These are phyloP conservation scores for Poeciliopsis infans DNA, from an alignment of 2,797 vertebrate species.

Conservation along the genomic window DNA sequence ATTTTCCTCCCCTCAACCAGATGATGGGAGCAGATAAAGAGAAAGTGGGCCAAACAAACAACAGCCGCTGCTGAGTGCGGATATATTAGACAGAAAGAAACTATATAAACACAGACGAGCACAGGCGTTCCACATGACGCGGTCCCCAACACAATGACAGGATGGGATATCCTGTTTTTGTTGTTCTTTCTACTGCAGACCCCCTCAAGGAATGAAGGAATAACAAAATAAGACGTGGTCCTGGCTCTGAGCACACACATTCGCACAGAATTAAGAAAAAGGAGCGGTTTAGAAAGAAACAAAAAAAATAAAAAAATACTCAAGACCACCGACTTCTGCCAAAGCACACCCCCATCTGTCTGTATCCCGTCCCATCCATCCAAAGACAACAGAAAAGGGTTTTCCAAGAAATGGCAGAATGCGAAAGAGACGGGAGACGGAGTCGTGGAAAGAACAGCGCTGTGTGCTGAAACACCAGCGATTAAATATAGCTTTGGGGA, in stretches of 20 bases:
- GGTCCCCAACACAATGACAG: slow-evolving; percentile 32
- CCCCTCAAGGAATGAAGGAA: slow-evolving; percentile 15
- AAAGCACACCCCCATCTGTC: slow-evolving; percentile 43
- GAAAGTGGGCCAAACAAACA: slow-evolving; percentile 83
- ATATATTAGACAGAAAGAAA: slow-evolving; percentile 64
- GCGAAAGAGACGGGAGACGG: slow-evolving; percentile 44
- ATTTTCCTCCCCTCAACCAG: slow-evolving; percentile 64
- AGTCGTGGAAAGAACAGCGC: slow-evolving; percentile 52
- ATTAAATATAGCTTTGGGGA: slow-evolving; percentile 34
- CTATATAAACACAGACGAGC: slow-evolving; percentile 36
- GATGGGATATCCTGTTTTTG: slow-evolving; percentile 74
- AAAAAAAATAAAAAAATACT: slow-evolving; percentile 22
- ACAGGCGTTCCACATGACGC: slow-evolving; percentile 40
- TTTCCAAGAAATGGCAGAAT: slow-evolving; percentile 64
- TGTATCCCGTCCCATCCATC: slow-evolving; percentile 46
- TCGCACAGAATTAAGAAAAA: slow-evolving; percentile 37
- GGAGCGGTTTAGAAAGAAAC: slow-evolving; percentile 12
- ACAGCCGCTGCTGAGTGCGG: slow-evolving; percentile 58
- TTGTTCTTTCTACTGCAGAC: slow-evolving; percentile 50
- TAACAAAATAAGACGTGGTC: slow-evolving; percentile 29
- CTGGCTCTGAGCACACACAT: slow-evolving; percentile 41
- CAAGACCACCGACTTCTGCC: slow-evolving; percentile 34
- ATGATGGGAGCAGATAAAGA: slow-evolving; percentile 73
- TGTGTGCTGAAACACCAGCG: slow-evolving; percentile 47
- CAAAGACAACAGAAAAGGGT: slow-evolving; percentile 56